These are phyloP conservation scores for Plodia interpunctella DNA, from an alignment of 1,140 invertebrate species.

Conservation along the genomic window DNA sequence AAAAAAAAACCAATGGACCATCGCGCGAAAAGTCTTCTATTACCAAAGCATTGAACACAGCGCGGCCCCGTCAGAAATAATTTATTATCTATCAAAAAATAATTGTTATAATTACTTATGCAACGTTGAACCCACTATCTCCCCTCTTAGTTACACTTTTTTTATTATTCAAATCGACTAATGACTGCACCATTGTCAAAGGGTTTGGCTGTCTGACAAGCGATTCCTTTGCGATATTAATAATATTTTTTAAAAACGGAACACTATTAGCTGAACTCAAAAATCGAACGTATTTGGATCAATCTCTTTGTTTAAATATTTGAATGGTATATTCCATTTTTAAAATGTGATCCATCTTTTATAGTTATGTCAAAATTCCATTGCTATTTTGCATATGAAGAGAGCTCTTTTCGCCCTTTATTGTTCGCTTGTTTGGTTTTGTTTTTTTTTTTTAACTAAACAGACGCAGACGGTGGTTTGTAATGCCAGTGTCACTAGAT, in stretches of 20 bases:
- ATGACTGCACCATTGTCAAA: conserved; percentile 55
- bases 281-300: conserved; percentile 49
- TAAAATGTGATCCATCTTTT: conserved; percentile 33
- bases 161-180: conserved; percentile 67
- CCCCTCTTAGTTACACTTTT: conserved; percentile 49
- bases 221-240: conserved; percentile 15
- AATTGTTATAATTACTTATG: conserved; percentile 73
- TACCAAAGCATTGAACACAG: conserved; percentile 11
- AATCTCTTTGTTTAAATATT: conserved; percentile 46
- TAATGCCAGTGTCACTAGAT: conserved; percentile 12
- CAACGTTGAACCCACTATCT: conserved; percentile 39
- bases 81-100: conserved; percentile 73
- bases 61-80: conserved; percentile 49
- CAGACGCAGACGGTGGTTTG: conserved; percentile 12
- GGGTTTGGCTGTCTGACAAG: conserved; percentile 29
- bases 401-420: conserved; percentile 11
- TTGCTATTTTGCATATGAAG: conserved; percentile 31
- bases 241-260: conserved; percentile 20
- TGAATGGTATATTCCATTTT: conserved; percentile 55
- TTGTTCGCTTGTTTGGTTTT: conserved; percentile 12
- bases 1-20: no score
- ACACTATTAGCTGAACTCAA: conserved; percentile 29
- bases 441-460: conserved; percentile 11
- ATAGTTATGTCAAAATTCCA: conserved; percentile 31
- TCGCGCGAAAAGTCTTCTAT: not conserved